These are phyloP conservation scores for Falco columbarius DNA, from an alignment of 2,797 vertebrate genomes.

Conservation along the genomic window DNA sequence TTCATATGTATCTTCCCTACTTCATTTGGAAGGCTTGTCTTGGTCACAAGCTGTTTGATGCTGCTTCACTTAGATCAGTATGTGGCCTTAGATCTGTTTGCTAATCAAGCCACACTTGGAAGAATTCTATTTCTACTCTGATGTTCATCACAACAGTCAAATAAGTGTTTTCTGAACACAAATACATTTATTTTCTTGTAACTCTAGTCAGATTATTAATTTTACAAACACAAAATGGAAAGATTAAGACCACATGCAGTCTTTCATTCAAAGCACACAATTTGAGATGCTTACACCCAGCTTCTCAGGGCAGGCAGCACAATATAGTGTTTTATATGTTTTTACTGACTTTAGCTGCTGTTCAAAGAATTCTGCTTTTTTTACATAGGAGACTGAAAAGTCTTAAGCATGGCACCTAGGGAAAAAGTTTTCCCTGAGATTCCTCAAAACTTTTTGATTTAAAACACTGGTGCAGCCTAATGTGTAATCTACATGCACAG, in stretches of 20 bases:
- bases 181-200: not conserved
- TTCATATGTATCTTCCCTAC: not conserved
- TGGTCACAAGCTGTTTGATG: not conserved
- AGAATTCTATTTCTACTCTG: not conserved
- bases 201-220: not conserved
- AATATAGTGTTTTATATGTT: not conserved
- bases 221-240: not conserved
- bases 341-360: not conserved
- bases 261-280: not conserved
- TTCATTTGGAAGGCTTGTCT: not conserved
- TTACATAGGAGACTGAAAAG: not conserved
- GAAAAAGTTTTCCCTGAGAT: not conserved
- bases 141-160: not conserved
- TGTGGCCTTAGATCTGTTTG: not conserved
- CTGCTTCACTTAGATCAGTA: not conserved
- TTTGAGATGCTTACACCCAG: not conserved
- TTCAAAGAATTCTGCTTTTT: not conserved
- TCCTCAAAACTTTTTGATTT: not conserved
- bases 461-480: not conserved
- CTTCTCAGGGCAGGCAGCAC: not conserved
- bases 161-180: not conserved
- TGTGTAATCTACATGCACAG: not conserved
- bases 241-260: not conserved
- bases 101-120: not conserved
- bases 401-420: not conserved